phyloP scores from a whole-genome alignment of 1,140 invertebrate genomes.

The Nomia melanderi region DNA sequence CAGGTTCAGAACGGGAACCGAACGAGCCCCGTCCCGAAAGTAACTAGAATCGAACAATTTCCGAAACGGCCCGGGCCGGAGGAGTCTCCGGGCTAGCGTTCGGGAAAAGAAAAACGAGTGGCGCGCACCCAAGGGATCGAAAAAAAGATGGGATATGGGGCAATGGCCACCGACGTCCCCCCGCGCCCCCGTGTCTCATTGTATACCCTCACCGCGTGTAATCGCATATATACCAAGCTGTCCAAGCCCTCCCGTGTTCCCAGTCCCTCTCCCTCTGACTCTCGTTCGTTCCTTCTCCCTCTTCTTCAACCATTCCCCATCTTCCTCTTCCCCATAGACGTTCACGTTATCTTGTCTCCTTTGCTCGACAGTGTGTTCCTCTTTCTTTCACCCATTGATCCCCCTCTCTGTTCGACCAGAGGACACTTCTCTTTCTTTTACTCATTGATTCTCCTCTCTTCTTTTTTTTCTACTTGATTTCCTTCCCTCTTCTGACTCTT shows the following conservation, averaged over 20 bases:
- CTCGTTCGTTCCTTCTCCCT: constrained; percentile 33
- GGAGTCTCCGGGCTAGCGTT: not conserved
- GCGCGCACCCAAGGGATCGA: constrained; percentile 41
- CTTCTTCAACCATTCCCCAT: constrained; percentile 21
- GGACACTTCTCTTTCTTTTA: no score
- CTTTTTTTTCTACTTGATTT: no score
- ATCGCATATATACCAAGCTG: constrained; percentile 64
- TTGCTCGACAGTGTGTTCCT: no score
- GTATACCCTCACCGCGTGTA: constrained; percentile 50
- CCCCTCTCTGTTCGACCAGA: no score
- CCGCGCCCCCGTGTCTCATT: constrained; percentile 26
- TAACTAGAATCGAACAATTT: constrained; percentile 16
- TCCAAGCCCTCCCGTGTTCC: constrained; percentile 39
- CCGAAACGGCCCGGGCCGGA: not conserved
- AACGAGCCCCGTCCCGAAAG: not conserved
- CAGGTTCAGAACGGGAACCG: no score
- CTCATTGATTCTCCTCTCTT: no score
- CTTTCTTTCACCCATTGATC: no score
- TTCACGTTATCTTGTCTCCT: no score
- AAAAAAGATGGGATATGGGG: constrained; percentile 61
- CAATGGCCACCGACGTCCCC: constrained; percentile 54
- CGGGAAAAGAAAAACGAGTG: constrained; percentile 38
- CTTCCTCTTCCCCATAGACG: constrained; percentile 35
- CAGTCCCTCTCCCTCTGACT: constrained; percentile 18
- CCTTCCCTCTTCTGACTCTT: no score